Base-by-base conservation (phyloP, 2,113 vertebrate species). In the Chlamydotis undulata region DNA sequence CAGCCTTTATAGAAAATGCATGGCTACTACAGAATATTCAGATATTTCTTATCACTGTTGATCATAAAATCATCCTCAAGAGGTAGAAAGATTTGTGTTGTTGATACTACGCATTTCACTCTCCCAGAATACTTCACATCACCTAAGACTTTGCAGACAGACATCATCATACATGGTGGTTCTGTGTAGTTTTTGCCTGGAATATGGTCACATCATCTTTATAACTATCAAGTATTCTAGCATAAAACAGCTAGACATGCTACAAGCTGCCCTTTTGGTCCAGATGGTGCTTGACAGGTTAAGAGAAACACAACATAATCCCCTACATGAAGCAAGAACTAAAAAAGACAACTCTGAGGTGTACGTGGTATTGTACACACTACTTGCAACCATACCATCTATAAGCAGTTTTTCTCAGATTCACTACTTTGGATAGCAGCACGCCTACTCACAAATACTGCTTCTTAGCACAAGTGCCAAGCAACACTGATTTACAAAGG, bases 301-400 rank as follows among this genome's bases (percentile, higher is more conserved):
- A 57, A 87, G 17, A 79, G 13, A 75, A 90, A 69, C 19, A 77
- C 53, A 81, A 52, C 12, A 19, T 28, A 80, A 76, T 31, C 21
- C 43, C 45, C 49, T 28, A 37, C 16, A n/a, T 8, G n/a, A 64
- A 65, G 35, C 10, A 76, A 57, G 23, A 60, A 9, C 41, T 49
- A 12, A 39, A 67, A 61, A 16, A 19, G 39, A 59, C 47, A 57
- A 7, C 18, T 47, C 53, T 53, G 28, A 31, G 33, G 49, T 61
- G 9, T 15, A 57, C 12, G 22, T 1, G 1, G 28, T 67, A n/a
- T 8, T 21, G 17, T 31, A 63, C 28, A 23, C 8, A 45, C 1
- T 39, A 74, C 13, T n/a, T 10, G 12, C 26, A 69, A 22, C 45
- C 52, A n/a, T 9, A 56, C 35, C 37, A 19, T 28, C 79, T 43